Conservation (phyloP, 53 echinoderm and acorn worm species). For the Hippasteria phrygiana region DNA sequence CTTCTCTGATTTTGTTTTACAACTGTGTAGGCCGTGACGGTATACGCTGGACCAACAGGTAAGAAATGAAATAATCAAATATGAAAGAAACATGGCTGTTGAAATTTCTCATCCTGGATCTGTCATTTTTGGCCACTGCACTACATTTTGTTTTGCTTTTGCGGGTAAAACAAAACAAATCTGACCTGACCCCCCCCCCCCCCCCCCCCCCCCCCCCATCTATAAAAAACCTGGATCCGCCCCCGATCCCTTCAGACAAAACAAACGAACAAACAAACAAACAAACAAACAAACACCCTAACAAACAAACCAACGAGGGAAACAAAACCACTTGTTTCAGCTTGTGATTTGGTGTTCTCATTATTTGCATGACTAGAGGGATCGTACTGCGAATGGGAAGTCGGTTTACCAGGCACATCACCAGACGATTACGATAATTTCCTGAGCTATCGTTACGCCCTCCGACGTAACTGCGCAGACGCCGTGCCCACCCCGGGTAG, state of each 20-base stretch:
- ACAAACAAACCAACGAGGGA: no score
- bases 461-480: conserved; percentile 15
- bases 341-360: not conserved
- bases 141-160: no score
- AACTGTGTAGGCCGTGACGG: conserved; percentile 14
- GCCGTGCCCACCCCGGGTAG: conserved; percentile 33
- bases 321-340: no score
- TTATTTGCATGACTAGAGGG: conserved; percentile 68
- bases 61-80: not conserved
- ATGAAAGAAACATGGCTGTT: not conserved
- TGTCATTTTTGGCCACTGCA: no score
- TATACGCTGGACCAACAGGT: conserved; percentile 76
- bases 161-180: no score
- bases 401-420: not conserved
- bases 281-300: not conserved
- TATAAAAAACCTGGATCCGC: no score
- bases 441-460: conserved; percentile 55
- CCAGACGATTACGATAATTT: conserved; percentile 79
- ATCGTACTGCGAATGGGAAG: conserved; percentile 79
- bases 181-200: no score
- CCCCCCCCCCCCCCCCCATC: no score
- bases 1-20: not conserved
- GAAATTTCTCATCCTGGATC: no score
- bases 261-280: not conserved
- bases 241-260: no score